Evolutionary conservation across 1,140 invertebrate genomes (phyloP).

Genomic region (Drosophila lowei): DNA sequence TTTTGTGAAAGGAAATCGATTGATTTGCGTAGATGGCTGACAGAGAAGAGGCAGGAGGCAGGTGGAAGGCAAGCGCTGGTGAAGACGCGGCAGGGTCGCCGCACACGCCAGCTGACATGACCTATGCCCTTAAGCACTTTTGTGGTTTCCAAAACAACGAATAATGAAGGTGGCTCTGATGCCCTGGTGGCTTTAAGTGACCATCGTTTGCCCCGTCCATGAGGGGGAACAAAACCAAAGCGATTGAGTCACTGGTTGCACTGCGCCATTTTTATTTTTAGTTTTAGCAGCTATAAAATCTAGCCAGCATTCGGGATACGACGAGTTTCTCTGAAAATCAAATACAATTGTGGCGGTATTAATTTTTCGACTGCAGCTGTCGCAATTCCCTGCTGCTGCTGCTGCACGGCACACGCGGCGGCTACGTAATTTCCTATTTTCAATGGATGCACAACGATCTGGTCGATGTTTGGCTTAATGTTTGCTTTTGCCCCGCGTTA

Average conservation of each 20-base stretch:
- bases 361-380: constrained; percentile 68
- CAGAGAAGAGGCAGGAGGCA: constrained; percentile 1
- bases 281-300: constrained; percentile 58
- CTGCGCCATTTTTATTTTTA: constrained; percentile 68
- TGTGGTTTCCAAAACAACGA: constrained; percentile 49
- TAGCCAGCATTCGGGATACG: constrained; percentile 12
- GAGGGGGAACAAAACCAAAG: too few species aligned
- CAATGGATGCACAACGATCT: constrained; percentile 14
- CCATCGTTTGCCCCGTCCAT: not conserved
- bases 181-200: constrained; percentile 6
- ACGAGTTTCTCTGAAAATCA: constrained; percentile 16
- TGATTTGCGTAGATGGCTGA: constrained; percentile 36
- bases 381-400: constrained; percentile 36
- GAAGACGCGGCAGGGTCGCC: constrained; percentile 10
- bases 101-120: constrained; percentile 32
- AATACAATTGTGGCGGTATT: constrained; percentile 60
- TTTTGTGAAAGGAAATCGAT: constrained; percentile 64
- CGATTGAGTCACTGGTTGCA: constrained; percentile 30
- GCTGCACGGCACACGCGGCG: constrained; percentile 55
- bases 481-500: constrained; percentile 20
- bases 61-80: constrained; percentile 8
- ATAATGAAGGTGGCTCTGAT: constrained; percentile 28
- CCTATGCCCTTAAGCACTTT: constrained; percentile 54
- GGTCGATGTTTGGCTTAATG: constrained; percentile 4
- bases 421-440: constrained; percentile 70